phyloP scores from a whole-genome alignment of 1,140 invertebrate genomes.

The Caerostris darwini region DNA sequence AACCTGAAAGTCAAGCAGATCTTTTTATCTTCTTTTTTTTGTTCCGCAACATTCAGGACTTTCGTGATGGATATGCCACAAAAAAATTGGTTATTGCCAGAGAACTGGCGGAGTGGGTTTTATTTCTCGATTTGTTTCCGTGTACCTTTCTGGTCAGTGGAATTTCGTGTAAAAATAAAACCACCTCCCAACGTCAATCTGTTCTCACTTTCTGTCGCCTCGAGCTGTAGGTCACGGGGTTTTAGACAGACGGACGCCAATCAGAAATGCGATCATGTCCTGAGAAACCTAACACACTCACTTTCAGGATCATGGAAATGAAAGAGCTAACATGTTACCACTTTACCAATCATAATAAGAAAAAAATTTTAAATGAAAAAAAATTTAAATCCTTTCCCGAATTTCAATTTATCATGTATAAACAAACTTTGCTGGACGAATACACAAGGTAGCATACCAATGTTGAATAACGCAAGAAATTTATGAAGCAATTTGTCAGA shows the following conservation, averaged over 20 bases:
- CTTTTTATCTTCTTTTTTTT: not conserved
- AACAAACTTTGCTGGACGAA: no score
- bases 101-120: not conserved
- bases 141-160: not conserved
- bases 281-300: not conserved
- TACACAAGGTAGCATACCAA: no score
- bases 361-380: no score
- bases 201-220: constrained; percentile 14
- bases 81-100: not conserved
- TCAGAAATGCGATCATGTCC: not conserved
- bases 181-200: not conserved
- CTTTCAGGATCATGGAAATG: not conserved
- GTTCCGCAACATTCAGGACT: no score
- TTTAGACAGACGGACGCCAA: not conserved
- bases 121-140: not conserved
- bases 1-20: not conserved
- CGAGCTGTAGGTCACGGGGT: not conserved
- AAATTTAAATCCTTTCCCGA: no score
- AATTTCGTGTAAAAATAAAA: not conserved
- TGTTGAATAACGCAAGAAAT: no score
- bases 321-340: no score
- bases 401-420: no score
- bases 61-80: not conserved
- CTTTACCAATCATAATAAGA: no score
- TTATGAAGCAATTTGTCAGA: no score